Base-by-base conservation (phyloP, 2,888 invertebrate species). In the Allacma fusca region DNA sequence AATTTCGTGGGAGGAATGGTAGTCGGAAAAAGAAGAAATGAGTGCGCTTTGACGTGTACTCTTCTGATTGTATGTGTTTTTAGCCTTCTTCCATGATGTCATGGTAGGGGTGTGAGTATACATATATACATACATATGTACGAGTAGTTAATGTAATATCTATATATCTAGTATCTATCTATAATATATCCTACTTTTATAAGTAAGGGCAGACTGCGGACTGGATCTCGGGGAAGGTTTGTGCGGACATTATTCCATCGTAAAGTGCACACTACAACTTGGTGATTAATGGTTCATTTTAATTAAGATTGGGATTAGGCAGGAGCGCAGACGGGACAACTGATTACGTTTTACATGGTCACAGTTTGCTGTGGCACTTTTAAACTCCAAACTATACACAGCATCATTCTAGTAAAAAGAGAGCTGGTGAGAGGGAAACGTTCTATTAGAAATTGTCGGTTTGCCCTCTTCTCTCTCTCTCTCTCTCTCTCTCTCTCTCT, bases 221-320 rank as follows among this genome's bases (percentile, higher is more conserved):
- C 34, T 34, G 34, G 34, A 4, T 34, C 9, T 34, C 5, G 9
- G 34, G 4, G 34, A 9, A 34, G 34, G 34, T 34, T 50, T n/a
- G 19, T 50, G 59, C 29, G 59, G 34, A 26, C 70, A 21, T 73
- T 73, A 59, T 28, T 75, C 23, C 29, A 67, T 43, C 78, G 73
- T 78, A 76, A 78, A 73, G 72, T 73, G 73, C 76, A 73, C 72
- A 62, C 59, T 72, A 71, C 50, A 50, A 50, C 50, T 74, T 64
- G 75, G 76, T 76, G 78, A 78, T 78, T 76, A 78, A 78, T 78
- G 68, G 76, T 76, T 76, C 68, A 73, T 78, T 78, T 76, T 78
- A 76, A 78, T 76, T 78, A 73, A 73, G 78, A 78, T 76, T 59
- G 69, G 70, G 64, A 64, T 76, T 76, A 68, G 76, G 28, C 43